Conservation (phyloP, 1,140 invertebrate genomes). For the Lepidurus couesii region DNA sequence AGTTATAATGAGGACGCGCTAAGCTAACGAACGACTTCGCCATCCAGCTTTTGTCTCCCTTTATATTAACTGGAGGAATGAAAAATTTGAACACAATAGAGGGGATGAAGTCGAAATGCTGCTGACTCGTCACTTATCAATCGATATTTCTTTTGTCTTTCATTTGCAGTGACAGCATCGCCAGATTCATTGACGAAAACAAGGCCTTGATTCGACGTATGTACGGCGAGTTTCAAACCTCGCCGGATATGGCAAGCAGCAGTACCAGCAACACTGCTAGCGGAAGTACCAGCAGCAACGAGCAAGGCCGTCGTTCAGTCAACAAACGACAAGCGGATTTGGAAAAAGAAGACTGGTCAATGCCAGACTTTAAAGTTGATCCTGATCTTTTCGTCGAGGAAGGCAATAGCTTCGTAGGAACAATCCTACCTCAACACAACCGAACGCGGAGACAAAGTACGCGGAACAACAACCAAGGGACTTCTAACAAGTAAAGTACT, state of each 20-base stretch:
- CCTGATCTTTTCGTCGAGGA: constrained; percentile 29
- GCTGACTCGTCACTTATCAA: not conserved
- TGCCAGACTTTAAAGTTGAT: constrained; percentile 2
- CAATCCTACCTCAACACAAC: constrained; percentile 24
- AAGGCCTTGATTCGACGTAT: constrained; percentile 85
- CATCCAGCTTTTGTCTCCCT: not conserved
- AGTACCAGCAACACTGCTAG: constrained; percentile 30
- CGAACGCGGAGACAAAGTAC: constrained; percentile 29
- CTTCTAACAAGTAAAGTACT: constrained; percentile 5
- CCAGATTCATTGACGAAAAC: constrained; percentile 86
- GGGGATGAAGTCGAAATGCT: not conserved
- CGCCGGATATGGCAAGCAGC: constrained; percentile 38
- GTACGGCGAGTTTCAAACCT: constrained; percentile 77
- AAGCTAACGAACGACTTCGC: not conserved
- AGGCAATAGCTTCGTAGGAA: constrained; percentile 31
- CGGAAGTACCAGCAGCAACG: not conserved
- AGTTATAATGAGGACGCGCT: too few species aligned
- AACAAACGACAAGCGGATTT: not conserved
- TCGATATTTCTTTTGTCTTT: constrained; percentile 14
- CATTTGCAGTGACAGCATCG: constrained; percentile 72
- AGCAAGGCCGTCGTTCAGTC: constrained; percentile 14
- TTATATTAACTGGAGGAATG: not conserved
- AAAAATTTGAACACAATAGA: not conserved
- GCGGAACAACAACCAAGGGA: not conserved
- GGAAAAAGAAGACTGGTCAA: constrained; percentile 17